A percentile compares a stretch with the other conserved stretches of the same genome.
These are phyloP conservation scores for Chlorodrepanis virens DNA, from an alignment of 2,113 vertebrate genomes.

Conservation along the genomic window DNA sequence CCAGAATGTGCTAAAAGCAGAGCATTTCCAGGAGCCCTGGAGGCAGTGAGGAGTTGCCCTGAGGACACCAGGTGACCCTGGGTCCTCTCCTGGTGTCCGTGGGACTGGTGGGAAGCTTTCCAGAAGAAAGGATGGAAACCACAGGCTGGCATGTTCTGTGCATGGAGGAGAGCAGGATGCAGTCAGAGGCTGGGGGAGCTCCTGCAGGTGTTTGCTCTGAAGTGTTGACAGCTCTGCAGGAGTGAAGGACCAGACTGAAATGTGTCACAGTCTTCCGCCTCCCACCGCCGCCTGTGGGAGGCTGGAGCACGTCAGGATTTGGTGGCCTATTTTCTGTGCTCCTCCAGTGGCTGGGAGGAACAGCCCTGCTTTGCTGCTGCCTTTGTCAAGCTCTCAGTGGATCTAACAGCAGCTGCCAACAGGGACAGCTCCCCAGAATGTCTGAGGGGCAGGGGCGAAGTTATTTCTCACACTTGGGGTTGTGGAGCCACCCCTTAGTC, in stretches of 20 bases:
- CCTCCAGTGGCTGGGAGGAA: not conserved
- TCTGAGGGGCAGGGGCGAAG: not conserved
- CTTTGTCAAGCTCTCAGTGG: not conserved
- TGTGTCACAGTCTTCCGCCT: not conserved
- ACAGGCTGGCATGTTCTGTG: too few species aligned
- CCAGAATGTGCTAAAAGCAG: not conserved
- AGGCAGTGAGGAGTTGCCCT: not conserved
- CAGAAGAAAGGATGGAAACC: not conserved
- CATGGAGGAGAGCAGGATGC: not conserved
- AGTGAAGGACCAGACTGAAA: not conserved
- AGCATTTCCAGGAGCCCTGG: fast-evolving
- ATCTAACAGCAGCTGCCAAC: not conserved
- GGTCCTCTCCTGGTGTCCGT: not conserved
- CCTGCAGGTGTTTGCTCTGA: not conserved
- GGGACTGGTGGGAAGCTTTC: not conserved
- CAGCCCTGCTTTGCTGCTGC: not conserved
- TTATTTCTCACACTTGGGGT: not conserved
- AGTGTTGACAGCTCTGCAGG: not conserved
- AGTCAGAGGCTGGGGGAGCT: not conserved
- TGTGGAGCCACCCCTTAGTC: not conserved
- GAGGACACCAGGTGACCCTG: not conserved
- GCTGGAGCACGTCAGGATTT: not conserved
- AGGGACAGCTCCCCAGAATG: not conserved
- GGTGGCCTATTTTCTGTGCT: not conserved
- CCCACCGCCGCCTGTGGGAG: not conserved